A percentile compares a stretch with the other conserved stretches of the same genome.
Conservation (phyloP, 2,797 vertebrate genomes). For the Champsocephalus esox region DNA sequence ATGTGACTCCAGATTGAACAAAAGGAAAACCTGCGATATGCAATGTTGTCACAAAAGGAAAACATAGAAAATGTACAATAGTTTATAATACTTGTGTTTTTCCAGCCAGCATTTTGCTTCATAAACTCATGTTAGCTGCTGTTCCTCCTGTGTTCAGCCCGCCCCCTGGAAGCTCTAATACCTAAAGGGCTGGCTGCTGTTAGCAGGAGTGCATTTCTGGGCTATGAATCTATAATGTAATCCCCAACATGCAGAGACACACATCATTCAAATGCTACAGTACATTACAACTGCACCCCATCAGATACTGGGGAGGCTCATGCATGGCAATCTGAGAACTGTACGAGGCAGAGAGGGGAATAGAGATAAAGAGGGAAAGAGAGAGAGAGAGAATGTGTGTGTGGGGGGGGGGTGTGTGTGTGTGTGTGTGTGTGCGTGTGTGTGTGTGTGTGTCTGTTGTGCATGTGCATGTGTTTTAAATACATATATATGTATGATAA, state of each 20-base stretch:
- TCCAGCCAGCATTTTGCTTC: background rate
- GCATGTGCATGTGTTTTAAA: slow-evolving; percentile 4
- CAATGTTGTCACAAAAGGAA: no score
- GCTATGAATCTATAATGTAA: slow-evolving; percentile 81
- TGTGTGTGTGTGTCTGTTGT: background rate
- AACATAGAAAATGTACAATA: no score
- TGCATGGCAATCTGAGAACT: slow-evolving; percentile 63
- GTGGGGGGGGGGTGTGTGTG: background rate
- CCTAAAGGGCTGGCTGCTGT: slow-evolving; percentile 55
- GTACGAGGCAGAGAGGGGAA: slow-evolving; percentile 18
- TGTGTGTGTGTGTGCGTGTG: slow-evolving; percentile 6
- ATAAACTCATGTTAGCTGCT: slow-evolving; percentile 32
- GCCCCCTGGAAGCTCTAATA: slow-evolving; percentile 45
- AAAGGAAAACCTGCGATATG: no score
- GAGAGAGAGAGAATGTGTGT: background rate
- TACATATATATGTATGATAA: background rate
- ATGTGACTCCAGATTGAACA: no score
- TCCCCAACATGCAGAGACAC: slow-evolving; percentile 67
- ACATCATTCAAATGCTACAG: slow-evolving; percentile 73
- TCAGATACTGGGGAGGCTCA: slow-evolving; percentile 65
- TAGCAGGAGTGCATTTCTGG: slow-evolving; percentile 58
- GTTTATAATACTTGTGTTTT: background rate
- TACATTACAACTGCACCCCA: slow-evolving; percentile 66
- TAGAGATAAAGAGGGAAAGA: background rate
- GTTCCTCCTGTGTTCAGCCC: slow-evolving; percentile 14